Evolutionary conservation across 2,113 vertebrate species (phyloP).

Genomic region (Syngnathus floridae): DNA sequence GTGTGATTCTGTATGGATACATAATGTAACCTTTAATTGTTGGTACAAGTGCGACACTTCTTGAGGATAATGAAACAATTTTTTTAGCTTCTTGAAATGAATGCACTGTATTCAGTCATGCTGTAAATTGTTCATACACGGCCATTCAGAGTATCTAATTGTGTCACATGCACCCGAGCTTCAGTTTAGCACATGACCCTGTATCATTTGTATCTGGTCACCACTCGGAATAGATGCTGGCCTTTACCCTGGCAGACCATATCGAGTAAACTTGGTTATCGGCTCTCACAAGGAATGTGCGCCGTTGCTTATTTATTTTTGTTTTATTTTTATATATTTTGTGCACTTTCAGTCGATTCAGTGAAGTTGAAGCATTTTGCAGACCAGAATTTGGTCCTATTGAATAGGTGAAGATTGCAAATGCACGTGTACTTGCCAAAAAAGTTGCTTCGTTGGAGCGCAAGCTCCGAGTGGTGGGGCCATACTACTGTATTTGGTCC

Average conservation of each 20-base stretch:
- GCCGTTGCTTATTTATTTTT: background rate
- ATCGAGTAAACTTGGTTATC: constrained; percentile 40
- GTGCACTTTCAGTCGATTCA: background rate
- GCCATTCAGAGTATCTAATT: constrained; percentile 64
- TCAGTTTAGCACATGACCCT: constrained; percentile 51
- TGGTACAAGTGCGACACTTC: background rate
- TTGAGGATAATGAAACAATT: background rate
- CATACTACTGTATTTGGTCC: background rate
- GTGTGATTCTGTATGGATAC: background rate
- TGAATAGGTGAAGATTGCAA: background rate
- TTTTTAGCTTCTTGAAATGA: background rate
- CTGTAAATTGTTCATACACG: constrained; percentile 34
- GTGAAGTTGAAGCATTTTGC: background rate
- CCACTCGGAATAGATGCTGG: constrained; percentile 68
- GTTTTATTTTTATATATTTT: no score
- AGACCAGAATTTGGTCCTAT: background rate
- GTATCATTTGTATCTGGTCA: constrained; percentile 42
- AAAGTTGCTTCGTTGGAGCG: background rate
- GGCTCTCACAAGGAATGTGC: constrained; percentile 2
- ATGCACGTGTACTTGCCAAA: background rate
- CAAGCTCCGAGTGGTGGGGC: background rate
- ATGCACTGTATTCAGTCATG: constrained; percentile 22
- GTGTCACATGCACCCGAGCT: constrained; percentile 53
- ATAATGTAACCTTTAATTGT: background rate
- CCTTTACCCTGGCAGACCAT: constrained; percentile 55